Conservation (phyloP, 2,113 vertebrate species). For the Chaetura pelagica region DNA sequence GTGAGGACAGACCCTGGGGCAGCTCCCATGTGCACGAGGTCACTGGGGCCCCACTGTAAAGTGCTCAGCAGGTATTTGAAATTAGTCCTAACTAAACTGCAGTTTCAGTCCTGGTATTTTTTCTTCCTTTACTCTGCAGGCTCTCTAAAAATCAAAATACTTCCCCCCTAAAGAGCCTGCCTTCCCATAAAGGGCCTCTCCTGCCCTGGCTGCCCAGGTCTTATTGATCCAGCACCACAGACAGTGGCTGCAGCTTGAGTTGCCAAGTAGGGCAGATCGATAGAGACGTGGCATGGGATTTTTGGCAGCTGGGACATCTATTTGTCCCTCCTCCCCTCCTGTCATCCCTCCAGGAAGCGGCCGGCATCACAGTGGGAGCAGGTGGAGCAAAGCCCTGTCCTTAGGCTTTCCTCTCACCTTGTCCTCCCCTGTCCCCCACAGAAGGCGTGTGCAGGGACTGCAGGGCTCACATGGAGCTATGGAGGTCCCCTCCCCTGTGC, state of each 20-base stretch:
- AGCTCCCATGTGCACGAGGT: background rate
- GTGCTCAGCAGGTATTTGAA: constrained; percentile 26
- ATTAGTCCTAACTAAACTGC: background rate
- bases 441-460: fast-evolving
- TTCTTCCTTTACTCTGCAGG: constrained; percentile 24
- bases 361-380: background rate
- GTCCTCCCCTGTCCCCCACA: background rate
- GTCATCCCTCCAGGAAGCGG: background rate
- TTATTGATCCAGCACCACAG: constrained; percentile 57
- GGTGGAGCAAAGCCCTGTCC: background rate
- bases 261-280: constrained; percentile 73
- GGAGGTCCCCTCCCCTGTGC: fast-evolving
- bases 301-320: constrained; percentile 47
- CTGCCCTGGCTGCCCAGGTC: background rate
- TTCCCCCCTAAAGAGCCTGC: background rate
- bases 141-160: constrained; percentile 7
- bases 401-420: background rate
- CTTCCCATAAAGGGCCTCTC: constrained; percentile 6
- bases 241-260: constrained; percentile 36
- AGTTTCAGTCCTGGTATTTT: constrained; percentile 5
- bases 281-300: constrained; percentile 27
- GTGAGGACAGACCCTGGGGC: background rate
- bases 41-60: background rate
- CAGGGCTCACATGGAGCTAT: fast-evolving
- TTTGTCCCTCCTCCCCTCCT: background rate